Evolutionary conservation across 2,113 vertebrate genomes (phyloP).

Genomic region (Bostrychus sinensis): DNA sequence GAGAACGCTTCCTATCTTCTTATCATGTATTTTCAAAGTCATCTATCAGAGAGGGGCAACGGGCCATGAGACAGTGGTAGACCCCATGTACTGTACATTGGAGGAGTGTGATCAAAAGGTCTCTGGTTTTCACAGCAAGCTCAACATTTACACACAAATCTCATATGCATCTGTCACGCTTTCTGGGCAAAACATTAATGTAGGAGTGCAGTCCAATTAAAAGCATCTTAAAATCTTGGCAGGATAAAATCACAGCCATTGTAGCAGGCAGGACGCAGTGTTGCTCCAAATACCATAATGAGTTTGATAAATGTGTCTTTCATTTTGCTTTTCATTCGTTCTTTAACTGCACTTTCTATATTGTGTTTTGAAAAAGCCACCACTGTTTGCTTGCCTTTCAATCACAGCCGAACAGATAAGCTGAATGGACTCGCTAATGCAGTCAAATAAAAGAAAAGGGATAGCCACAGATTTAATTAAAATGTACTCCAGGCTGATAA

Average conservation of each 20-base stretch:
- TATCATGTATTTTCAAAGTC: constrained; percentile 40
- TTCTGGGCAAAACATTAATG: neutral
- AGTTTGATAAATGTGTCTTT: neutral
- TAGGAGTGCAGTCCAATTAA: neutral
- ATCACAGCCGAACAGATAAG: neutral
- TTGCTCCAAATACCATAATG: neutral
- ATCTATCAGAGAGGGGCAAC: constrained; percentile 20
- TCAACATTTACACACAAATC: neutral
- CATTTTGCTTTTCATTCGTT: neutral
- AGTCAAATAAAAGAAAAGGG: constrained; percentile 6
- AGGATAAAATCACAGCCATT: neutral
- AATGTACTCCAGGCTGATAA: constrained; percentile 8
- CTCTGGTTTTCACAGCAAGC: neutral
- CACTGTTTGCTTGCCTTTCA: neutral
- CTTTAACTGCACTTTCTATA: neutral
- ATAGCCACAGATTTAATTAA: neutral
- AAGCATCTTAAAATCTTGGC: neutral
- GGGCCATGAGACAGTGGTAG: neutral
- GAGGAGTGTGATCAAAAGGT: neutral
- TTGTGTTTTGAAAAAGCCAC: neutral
- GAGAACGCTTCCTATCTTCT: constrained; percentile 28
- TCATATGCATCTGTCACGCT: neutral
- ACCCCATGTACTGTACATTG: neutral
- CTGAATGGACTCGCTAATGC: neutral
- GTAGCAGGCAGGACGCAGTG: neutral